Base-by-base conservation (phyloP, 2,888 invertebrate genomes). In the Scaptomyza caliginosa region DNA sequence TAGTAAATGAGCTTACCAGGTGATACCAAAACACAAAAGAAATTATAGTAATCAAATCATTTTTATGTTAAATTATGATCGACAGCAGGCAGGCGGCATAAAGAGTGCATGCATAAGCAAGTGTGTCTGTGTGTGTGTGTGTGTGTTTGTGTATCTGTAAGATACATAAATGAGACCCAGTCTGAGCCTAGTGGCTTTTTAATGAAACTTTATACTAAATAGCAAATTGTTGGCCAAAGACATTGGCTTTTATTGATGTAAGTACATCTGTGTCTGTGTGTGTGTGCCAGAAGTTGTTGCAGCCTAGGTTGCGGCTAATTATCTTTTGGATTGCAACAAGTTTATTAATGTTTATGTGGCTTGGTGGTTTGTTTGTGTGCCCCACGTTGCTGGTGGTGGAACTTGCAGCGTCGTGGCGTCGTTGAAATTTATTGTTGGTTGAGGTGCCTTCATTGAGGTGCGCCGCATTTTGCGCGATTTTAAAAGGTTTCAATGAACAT, bases 1-100 rank as follows among this genome's bases (percentile, higher is more conserved):
- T 84, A 88, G 88, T 83, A 85, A 85, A 88, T 88, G 84, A 88
- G 85, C 88, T 85, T 88, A 85, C 85, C 85, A 85, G 85, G 88
- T 85, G 84, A 88, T 86, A 88, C 86, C 88, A 88, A 84, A 84
- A 84, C 84, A 84, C 83, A 84, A 84, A 84, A 84, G 83, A 84
- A 84, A 84, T 84, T 84, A 84, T 84, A 84, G 83, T 84, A 84
- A 84, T 84, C 83, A 84, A 84, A 84, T 84, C 83, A 84, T 86
- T 84, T 84, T 84, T 86, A 84, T 84, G 83, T 84, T 84, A 84
- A 84, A 84, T 84, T 84, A 84, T 84, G 83, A 84, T 86, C 86
- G 83, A 86, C 83, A 86, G 83, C 86, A 78, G 76, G 86, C 84
- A 86, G 85, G 79, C 86, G 77, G 75, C 51, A 43, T n/a, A 30